Evolutionary conservation across 2,113 vertebrate species (phyloP).

Genomic region (Nanorana parkeri): DNA sequence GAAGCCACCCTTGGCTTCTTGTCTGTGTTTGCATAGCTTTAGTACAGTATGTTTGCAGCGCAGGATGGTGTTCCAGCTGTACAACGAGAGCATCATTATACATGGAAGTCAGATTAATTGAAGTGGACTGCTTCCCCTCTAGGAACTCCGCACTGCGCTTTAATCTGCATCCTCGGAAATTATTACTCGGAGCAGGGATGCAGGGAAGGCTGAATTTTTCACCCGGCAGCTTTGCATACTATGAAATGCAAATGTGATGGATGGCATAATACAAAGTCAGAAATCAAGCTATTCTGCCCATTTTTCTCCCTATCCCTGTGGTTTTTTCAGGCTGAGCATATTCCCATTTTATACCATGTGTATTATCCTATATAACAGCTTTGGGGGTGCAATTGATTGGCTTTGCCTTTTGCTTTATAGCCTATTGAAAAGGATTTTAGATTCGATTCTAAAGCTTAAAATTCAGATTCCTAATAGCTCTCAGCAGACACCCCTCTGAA

Average conservation of each 20-base stretch:
- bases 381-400: constrained; percentile 46
- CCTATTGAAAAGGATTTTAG: constrained; percentile 53
- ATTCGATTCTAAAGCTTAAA: constrained; percentile 52
- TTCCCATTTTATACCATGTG: constrained; percentile 20
- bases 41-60: constrained; percentile 13
- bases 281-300: constrained; percentile 32
- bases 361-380: constrained; percentile 37
- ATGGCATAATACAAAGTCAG: constrained; percentile 35
- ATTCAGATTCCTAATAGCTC: constrained; percentile 55
- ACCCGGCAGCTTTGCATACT: constrained; percentile 40
- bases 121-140: constrained; percentile 38
- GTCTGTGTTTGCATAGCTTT: neutral
- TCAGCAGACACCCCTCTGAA: constrained; percentile 50
- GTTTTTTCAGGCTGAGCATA: constrained; percentile 21
- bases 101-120: constrained; percentile 49
- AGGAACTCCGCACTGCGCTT: constrained; percentile 37
- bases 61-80: constrained; percentile 31
- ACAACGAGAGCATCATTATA: constrained; percentile 43
- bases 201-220: constrained; percentile 34
- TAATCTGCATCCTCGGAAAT: constrained; percentile 49
- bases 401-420: constrained; percentile 55
- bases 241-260: constrained; percentile 54
- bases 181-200: constrained; percentile 40
- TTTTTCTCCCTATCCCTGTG: constrained; percentile 16
- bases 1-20: neutral